Evolutionary conservation across 2,797 vertebrate species (phyloP), one percentile per base, ranked within the genome.

Genomic region (Rousettus madagascariensis): DNA sequence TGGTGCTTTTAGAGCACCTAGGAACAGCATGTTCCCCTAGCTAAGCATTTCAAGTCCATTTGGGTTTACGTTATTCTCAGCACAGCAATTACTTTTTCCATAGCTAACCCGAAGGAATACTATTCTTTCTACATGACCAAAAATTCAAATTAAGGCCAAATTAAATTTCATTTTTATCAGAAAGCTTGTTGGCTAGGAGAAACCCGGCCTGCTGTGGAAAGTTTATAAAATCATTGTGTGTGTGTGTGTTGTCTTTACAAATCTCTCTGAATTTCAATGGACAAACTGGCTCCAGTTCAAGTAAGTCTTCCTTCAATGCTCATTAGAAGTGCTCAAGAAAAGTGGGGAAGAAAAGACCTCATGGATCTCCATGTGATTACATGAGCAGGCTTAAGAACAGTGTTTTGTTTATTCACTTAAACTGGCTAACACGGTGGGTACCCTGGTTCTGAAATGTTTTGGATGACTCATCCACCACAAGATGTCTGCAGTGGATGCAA

Each of bases 31-130:
- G 77, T 89, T 77, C 90, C 57, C 71, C n/a, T 51, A 84, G 80
- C 80, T 94, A 74, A 95, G 84, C 41, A 49, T 65, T 91, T 91
- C 61, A 66, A 96, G 78, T 80, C 92, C 71, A 59, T 85, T 92
- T 89, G 38, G 77, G 77, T 78, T 88, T 95, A 88, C 10, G 1
- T 65, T 91, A 55, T 78, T 68, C 30, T 85, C 2, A 2, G 68
- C 9, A 33, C 1, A 92, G 46, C 72, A 87, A 59, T 87, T 66
- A 46, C 43, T 55, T 90, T 82, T 82, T 55, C 46, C 51, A 26
- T 11, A 65, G 55, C 30, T 92, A 82, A 83, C 53, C 41, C 72
- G 88, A 78, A 88, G 26, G 36, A 36, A 93, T 53, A 24, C 20
- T 63, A 41, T 55, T 78, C 38, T 89, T 94, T 91, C 43, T 53